These are phyloP conservation scores for Thera obeliscata DNA, from an alignment of 2,888 invertebrate species.

Conservation along the genomic window DNA sequence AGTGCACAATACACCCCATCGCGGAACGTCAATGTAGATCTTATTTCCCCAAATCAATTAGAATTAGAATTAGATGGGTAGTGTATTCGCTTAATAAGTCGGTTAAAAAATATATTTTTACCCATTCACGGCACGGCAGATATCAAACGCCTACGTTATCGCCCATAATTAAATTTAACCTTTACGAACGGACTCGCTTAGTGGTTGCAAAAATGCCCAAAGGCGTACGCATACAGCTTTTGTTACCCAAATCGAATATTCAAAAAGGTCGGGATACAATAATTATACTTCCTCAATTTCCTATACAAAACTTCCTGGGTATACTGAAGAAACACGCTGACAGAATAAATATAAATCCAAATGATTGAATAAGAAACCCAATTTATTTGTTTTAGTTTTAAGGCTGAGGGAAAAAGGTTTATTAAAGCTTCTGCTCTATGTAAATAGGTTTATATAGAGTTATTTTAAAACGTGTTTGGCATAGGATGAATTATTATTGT, in stretches of 20 bases:
- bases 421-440: not conserved
- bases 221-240: not conserved
- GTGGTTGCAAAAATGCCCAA: not conserved
- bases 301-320: conserved; percentile 21
- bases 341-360: conserved; percentile 31
- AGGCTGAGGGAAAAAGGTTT: not conserved
- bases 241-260: not conserved
- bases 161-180: not conserved
- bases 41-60: no score
- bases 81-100: no score
- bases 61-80: no score
- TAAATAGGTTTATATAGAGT: not conserved
- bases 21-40: no score
- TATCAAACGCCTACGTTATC: not conserved
- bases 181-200: not conserved
- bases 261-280: conserved; percentile 1
- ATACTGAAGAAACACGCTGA: conserved; percentile 30
- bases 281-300: conserved; percentile 1
- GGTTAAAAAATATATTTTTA: no score
- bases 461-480: not conserved
- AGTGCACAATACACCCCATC: no score
- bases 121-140: no score
- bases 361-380: conserved; percentile 26
- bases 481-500: not conserved
- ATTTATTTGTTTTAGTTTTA: conserved; percentile 25